Evolutionary conservation across 2,113 vertebrate species (phyloP).

Genomic region (Prunella himalayana): DNA sequence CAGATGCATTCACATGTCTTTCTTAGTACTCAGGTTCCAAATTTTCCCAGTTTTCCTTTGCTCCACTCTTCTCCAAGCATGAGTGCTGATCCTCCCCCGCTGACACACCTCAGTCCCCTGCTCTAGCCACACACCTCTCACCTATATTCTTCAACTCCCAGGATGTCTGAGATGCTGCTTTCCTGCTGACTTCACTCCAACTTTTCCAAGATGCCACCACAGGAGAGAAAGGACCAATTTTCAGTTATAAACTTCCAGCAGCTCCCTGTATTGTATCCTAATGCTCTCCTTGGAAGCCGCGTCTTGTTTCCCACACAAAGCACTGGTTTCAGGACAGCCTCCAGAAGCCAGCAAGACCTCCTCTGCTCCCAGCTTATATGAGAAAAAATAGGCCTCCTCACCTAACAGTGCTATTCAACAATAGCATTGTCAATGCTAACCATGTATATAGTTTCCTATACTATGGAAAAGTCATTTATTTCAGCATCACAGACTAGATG

Average conservation of each 20-base stretch:
- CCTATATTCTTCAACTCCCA: not conserved
- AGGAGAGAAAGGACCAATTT: not conserved
- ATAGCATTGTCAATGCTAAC: not conserved
- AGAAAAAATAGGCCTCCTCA: not conserved
- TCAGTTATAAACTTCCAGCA: not conserved
- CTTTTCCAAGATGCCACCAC: not conserved
- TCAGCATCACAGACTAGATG: not conserved
- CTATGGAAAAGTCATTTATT: not conserved
- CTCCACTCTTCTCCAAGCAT: not conserved
- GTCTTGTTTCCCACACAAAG: not conserved
- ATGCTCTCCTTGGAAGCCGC: rapidly evolving
- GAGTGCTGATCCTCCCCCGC: rapidly evolving
- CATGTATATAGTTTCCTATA: not conserved
- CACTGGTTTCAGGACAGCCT: not conserved
- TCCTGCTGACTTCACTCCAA: not conserved
- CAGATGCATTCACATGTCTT: not conserved
- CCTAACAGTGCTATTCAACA: not conserved
- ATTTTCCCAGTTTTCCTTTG: not conserved
- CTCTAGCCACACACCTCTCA: not conserved
- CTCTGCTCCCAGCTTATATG: not conserved
- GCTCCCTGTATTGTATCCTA: not conserved
- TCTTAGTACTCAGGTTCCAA: not conserved
- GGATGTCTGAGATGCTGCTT: not conserved
- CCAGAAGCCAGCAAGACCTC: not conserved
- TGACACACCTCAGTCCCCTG: rapidly evolving